A percentile compares a stretch with the other conserved stretches of the same genome.
Conservation (phyloP, 2,888 invertebrate species). For the Luffia ferchaultella region DNA sequence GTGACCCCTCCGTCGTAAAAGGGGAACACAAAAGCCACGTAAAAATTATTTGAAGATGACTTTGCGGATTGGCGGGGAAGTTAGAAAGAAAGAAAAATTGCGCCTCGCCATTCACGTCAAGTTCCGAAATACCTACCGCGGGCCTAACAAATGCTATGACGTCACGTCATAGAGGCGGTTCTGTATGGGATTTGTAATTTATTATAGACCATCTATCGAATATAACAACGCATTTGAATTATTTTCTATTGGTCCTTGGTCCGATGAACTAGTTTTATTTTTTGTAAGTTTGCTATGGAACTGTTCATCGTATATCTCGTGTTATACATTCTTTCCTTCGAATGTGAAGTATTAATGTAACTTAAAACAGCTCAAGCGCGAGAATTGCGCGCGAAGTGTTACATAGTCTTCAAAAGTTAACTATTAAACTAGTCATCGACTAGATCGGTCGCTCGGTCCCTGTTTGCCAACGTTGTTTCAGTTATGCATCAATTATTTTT, state of each 20-base stretch:
- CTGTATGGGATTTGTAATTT: not conserved
- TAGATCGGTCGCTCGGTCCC: too few relatives aligned
- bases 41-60: not conserved
- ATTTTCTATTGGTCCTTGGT: not conserved
- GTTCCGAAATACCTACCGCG: not conserved
- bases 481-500: too few relatives aligned
- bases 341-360: too few relatives aligned
- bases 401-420: too few relatives aligned
- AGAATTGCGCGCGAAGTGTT: too few relatives aligned
- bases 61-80: not conserved
- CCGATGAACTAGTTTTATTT: too few relatives aligned
- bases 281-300: not conserved
- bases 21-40: not conserved
- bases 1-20: not conserved
- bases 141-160: not conserved
- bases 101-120: not conserved
- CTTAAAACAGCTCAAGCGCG: too few relatives aligned
- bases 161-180: not conserved
- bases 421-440: too few relatives aligned
- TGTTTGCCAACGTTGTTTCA: too few relatives aligned
- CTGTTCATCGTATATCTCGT: not conserved
- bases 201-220: not conserved
- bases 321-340: not conserved
- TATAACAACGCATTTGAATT: not conserved
- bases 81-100: not conserved